Percentiles rank a stretch among this genome's conserved stretches.
These are phyloP conservation scores for Pseudorectes ferrugineus DNA, from an alignment of 2,113 vertebrate species.

Conservation along the genomic window DNA sequence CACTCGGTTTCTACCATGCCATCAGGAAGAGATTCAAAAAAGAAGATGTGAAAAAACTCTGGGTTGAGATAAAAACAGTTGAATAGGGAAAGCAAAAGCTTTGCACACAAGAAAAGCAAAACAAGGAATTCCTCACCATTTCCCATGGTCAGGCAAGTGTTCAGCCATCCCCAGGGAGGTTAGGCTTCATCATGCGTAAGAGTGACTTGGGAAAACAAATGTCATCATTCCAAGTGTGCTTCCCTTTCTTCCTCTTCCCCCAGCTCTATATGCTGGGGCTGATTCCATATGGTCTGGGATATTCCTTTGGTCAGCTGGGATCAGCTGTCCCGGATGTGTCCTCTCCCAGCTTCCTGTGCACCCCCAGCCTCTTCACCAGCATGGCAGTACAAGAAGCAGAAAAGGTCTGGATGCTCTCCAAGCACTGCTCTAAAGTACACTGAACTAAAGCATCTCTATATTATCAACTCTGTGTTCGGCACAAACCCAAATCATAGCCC, in stretches of 20 bases:
- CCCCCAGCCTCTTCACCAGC: fast-evolving
- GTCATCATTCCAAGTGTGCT: not conserved
- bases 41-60: not conserved
- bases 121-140: not conserved
- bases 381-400: not conserved
- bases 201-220: not conserved
- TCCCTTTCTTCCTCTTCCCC: not conserved
- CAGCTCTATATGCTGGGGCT: not conserved
- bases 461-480: not conserved
- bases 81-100: not conserved
- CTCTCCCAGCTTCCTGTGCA: not conserved
- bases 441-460: not conserved
- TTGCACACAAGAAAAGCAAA: not conserved
- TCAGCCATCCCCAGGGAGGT: not conserved
- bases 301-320: not conserved
- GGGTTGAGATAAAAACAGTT: not conserved
- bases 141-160: not conserved
- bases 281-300: not conserved
- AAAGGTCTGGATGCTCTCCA: not conserved
- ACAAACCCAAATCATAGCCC: not conserved
- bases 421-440: not conserved
- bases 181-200: not conserved
- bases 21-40: not conserved
- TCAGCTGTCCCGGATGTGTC: fast-evolving
- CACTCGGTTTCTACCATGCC: not conserved